Conservation (phyloP, 2,797 vertebrate species). For the Melanotaenia maccullochi region DNA sequence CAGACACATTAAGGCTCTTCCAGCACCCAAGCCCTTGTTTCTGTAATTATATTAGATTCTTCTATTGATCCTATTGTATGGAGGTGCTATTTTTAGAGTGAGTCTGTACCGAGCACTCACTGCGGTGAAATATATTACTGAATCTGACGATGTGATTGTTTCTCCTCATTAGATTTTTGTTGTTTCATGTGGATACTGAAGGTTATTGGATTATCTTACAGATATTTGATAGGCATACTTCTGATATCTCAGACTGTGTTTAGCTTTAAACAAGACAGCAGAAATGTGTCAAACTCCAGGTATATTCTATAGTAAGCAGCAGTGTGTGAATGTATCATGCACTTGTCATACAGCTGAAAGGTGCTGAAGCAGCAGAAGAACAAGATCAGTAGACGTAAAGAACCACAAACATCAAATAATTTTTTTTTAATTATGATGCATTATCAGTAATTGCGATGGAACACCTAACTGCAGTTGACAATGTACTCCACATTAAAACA, state of each 20-base stretch:
- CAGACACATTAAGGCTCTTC: constrained; percentile 7
- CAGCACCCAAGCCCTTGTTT: constrained; percentile 15
- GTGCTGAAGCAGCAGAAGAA: neutral
- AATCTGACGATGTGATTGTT: neutral
- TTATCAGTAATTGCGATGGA: neutral
- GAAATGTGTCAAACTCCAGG: neutral
- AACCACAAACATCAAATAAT: neutral
- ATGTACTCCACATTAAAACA: neutral
- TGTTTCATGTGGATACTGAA: neutral
- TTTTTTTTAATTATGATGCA: neutral
- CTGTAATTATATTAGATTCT: constrained; percentile 58
- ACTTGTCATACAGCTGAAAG: neutral
- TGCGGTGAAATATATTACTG: neutral
- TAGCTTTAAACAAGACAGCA: neutral
- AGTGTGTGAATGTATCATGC: neutral
- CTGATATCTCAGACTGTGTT: neutral
- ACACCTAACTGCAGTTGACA: neutral
- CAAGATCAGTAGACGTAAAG: neutral
- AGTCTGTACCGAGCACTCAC: neutral
- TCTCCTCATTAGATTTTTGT: neutral
- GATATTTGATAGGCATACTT: neutral
- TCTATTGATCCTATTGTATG: constrained; percentile 52
- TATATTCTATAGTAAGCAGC: neutral
- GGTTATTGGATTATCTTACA: neutral
- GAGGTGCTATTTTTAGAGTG: constrained; percentile 30